A percentile compares a stretch with the other conserved stretches of the same genome.
phyloP scores from a whole-genome alignment of 2,113 vertebrate species.

The Oreochromis niloticus region DNA sequence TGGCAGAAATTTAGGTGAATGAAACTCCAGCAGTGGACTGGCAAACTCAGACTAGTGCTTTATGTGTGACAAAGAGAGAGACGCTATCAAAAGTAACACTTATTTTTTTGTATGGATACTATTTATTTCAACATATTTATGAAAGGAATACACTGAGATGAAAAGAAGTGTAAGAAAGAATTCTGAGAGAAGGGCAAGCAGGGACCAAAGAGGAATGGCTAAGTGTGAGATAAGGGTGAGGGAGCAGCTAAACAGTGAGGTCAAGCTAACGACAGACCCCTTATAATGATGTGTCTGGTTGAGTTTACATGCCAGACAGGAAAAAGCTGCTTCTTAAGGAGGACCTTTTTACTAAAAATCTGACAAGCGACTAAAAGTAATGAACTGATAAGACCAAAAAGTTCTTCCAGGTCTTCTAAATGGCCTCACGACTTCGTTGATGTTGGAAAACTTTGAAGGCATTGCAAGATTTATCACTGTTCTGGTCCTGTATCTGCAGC shows the following conservation, averaged over 20 bases:
- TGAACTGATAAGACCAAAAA: slow-evolving; percentile 9
- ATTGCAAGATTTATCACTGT: slow-evolving; percentile 13
- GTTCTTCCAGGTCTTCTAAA: background rate
- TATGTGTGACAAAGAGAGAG: background rate
- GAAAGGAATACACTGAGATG: background rate
- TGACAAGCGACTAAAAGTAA: slow-evolving; percentile 1
- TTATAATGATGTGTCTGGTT: slow-evolving; percentile 26
- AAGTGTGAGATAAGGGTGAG: background rate
- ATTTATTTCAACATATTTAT: background rate
- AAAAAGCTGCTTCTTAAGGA: slow-evolving; percentile 2
- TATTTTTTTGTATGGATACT: background rate
- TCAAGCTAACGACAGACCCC: slow-evolving; percentile 8
- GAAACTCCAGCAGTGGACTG: background rate
- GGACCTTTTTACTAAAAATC: background rate
- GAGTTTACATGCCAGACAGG: slow-evolving; percentile 15
- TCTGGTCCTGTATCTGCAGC: background rate
- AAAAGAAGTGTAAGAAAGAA: background rate
- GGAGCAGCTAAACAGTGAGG: slow-evolving; percentile 1
- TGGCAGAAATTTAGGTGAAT: background rate
- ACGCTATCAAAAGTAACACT: background rate
- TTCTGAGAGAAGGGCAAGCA: background rate
- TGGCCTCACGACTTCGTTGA: background rate
- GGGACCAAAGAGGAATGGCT: background rate
- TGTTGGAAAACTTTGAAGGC: background rate
- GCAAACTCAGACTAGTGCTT: background rate